A percentile compares a stretch with the other conserved stretches of the same genome.
Evolutionary conservation across 2,888 invertebrate species (phyloP).

Genomic region (Lasius fuliginosus): DNA sequence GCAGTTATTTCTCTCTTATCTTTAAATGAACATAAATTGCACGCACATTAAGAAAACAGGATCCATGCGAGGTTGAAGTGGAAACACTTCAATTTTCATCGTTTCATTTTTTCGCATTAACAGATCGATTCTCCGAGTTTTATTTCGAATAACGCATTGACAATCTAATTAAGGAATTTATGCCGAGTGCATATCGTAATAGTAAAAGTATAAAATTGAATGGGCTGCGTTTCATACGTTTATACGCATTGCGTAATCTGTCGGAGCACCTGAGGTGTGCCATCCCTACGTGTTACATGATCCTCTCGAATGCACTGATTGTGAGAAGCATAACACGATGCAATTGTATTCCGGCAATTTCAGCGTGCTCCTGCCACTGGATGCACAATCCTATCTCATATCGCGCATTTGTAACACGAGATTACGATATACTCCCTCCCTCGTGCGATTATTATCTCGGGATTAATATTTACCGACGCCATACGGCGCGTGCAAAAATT

Average conservation of each 20-base stretch:
- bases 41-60: not conserved
- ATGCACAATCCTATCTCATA: slow-evolving; percentile 29
- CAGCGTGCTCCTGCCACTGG: not conserved
- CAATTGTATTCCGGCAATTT: slow-evolving; percentile 47
- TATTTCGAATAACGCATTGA: not conserved
- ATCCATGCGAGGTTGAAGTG: not conserved
- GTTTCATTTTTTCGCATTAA: not conserved
- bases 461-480: slow-evolving; percentile 28
- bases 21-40: not conserved
- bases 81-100: not conserved
- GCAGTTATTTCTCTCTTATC: not conserved
- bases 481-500: not conserved
- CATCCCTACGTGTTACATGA: slow-evolving; percentile 39
- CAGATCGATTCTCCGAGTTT: not conserved
- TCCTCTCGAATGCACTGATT: slow-evolving; percentile 29
- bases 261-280: slow-evolving; percentile 23
- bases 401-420: not conserved
- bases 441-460: slow-evolving; percentile 23
- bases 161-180: slow-evolving; percentile 17
- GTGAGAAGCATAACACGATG: slow-evolving; percentile 38
- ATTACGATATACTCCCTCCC: not conserved
- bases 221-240: not conserved
- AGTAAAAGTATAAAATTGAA: not conserved
- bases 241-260: slow-evolving; percentile 28
- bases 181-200: not conserved